Base-by-base conservation (phyloP, 2,888 invertebrate species). In the Eupithecia abbreviata region DNA sequence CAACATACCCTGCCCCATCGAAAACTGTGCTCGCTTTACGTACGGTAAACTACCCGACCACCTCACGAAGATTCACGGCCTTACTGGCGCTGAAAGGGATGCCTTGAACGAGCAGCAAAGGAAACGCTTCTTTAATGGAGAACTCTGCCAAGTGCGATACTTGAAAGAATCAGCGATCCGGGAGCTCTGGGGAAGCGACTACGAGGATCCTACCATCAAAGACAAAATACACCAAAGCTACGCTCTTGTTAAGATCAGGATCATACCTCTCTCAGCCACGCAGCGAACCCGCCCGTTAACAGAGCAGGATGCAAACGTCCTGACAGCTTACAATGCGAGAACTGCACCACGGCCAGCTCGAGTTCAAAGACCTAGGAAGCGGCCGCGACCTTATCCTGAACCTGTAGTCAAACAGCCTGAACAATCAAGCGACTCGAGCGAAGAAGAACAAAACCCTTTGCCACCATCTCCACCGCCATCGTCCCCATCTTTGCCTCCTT, bases 41-140 rank as follows among this genome's bases (percentile, higher is more conserved):
- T 95, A 95, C 82, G 95, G 95, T 7, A 95, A 95, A 79, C 89
- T 95, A 0, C 95, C 95, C 0, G 95, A 95, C 81, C 95, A 95
- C 75, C 89, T 95, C 42, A 95, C 95, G 6, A 95, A 95, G 79
- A 92, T 95, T 74, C 95, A 95, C 79, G 95, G 95, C 5, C 85
- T 95, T 10, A 95, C 92, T 0, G 95, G 95, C 13, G 90, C 95
- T 10, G 95, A 95, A 80, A 87, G 95, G 81, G 95, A 95, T 68
- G 85, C 93, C 0, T 90, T 95, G 15, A 95, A 95, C 80, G 95
- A 95, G 81, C 95, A 94, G 81, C 95, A 95, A 81, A 86, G 95
- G 49, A 95, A 95, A 82, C 85, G 95, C 30, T 95, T 95, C 85
- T 95, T 95, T 81, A 95, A 95, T 79, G 95, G 95, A n/a, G 95